Conservation (phyloP, 2,888 invertebrate species). For the Aspidapion aeneum region DNA sequence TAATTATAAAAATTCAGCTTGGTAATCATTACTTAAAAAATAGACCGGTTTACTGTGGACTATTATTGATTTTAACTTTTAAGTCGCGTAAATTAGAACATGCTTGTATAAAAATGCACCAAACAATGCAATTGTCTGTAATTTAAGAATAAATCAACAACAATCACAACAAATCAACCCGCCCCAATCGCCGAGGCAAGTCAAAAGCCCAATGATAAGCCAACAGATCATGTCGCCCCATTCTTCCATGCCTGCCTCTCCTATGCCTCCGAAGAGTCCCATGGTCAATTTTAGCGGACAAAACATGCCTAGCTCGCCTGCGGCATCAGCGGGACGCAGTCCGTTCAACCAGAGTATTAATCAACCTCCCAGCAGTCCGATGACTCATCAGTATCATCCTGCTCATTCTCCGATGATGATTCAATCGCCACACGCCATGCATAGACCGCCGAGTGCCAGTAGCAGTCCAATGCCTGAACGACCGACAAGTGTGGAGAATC, state of each 20-base stretch:
- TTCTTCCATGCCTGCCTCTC: conserved; percentile 48
- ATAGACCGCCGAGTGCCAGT: conserved; percentile 53
- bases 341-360: conserved; percentile 50
- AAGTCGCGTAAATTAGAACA: too few relatives aligned
- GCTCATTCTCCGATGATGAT: conserved; percentile 47
- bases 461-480: conserved; percentile 56
- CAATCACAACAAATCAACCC: conserved; percentile 40
- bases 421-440: conserved; percentile 53
- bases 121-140: too few relatives aligned
- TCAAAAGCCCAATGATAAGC: conserved; percentile 50
- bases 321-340: conserved; percentile 49
- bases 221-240: conserved; percentile 47
- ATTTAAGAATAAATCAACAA: conserved; percentile 35
- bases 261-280: conserved; percentile 49
- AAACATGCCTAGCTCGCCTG: conserved; percentile 56
- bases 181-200: conserved; percentile 55
- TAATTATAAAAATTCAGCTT: too few relatives aligned
- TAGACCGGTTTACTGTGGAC: too few relatives aligned
- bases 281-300: conserved; percentile 37
- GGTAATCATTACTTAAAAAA: too few relatives aligned
- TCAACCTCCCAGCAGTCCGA: conserved; percentile 51
- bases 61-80: too few relatives aligned
- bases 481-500: conserved; percentile 58
- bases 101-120: background rate
- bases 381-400: conserved; percentile 52